Base-by-base conservation (phyloP, 2,113 vertebrate genomes). In the Aviceda subcristata region DNA sequence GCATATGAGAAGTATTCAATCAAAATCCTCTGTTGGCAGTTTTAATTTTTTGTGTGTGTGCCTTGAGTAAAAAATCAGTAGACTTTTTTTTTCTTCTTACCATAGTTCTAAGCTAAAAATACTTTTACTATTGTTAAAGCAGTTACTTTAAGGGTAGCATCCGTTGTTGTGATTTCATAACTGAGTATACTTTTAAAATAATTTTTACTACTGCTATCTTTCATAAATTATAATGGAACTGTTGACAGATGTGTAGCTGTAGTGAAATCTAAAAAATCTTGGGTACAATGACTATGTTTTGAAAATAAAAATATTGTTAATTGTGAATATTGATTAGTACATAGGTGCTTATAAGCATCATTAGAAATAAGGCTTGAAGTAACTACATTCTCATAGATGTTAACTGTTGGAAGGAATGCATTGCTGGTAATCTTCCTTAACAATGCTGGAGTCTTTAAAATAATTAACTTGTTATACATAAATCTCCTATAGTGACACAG, bases 401-500 rank as follows among this genome's bases (percentile, higher is more conserved):
- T 97, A 86, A 92, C 77, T 94, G 84, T 92, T 97, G 81, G 77
- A 62, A 75, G 76, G 78, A 93, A 86, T 90, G 78, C 62, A 64
- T 86, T 94, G 48, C 56, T 90, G 66, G 82, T 98, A 89, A 95
- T 98, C 94, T 97, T 97, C 98, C 94, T 97, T 97, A 97, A 94
- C 96, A 96, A 80, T 90, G 93, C 69, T 67, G 43, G 68, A 94
- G 88, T 94, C 80, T 83, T 96, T 96, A 91, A 94, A 94, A 91
- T 97, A 97, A 93, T 97, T 95, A 97, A 94, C 93, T 97, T 97
- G 86, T 90, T 97, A 81, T 30, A 22, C 92, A 45, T 96, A 80
- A 92, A 90, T 96, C 86, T 98, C 57, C 92, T 71, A 26, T 86
- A 92, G 95, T 96, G 96, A 81, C 82, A 93, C 60, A 91, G 86